Evolutionary conservation across 2,797 vertebrate genomes (phyloP).

Genomic region (Chlorospingus flavigularis): DNA sequence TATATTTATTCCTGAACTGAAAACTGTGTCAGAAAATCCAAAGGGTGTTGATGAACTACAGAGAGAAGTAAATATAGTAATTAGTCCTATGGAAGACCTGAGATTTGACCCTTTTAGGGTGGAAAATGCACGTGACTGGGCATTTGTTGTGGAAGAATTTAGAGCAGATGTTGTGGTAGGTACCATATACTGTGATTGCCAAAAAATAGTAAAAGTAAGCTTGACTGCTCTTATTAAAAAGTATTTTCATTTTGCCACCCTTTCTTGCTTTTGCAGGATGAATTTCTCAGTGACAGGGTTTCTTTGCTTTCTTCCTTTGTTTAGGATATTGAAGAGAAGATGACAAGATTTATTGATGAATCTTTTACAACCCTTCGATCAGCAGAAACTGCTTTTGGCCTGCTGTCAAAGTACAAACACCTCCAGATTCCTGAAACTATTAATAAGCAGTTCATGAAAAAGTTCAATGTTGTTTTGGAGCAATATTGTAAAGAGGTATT

Average conservation of each 20-base stretch:
- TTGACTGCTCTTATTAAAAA: background rate
- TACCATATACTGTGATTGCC: background rate
- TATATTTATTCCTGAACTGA: slow-evolving; percentile 87
- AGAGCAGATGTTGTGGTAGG: slow-evolving; percentile 82
- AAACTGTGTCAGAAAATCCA: slow-evolving; percentile 84
- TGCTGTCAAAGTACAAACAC: slow-evolving; percentile 89
- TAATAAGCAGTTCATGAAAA: slow-evolving; percentile 88
- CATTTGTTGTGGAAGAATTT: slow-evolving; percentile 84
- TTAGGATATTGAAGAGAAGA: slow-evolving; percentile 88
- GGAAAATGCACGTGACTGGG: slow-evolving; percentile 80
- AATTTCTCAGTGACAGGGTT: background rate
- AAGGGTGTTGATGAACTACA: slow-evolving; percentile 83
- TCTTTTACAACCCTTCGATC: slow-evolving; percentile 90
- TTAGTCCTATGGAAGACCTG: slow-evolving; percentile 80
- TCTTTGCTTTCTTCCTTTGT: background rate
- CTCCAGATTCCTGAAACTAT: slow-evolving; percentile 83
- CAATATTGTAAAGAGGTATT: slow-evolving; percentile 93
- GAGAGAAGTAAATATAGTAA: slow-evolving; percentile 79
- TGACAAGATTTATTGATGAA: slow-evolving; percentile 86
- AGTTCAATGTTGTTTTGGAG: slow-evolving; percentile 85
- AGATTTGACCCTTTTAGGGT: slow-evolving; percentile 86
- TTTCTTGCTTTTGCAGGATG: background rate
- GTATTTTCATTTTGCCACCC: background rate
- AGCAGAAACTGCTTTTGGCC: slow-evolving; percentile 87
- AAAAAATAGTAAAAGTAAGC: background rate